A percentile compares a stretch with the other conserved stretches of the same genome.
Evolutionary conservation across 2,888 invertebrate species (phyloP).

Genomic region (Agonopterix alstromeriana): DNA sequence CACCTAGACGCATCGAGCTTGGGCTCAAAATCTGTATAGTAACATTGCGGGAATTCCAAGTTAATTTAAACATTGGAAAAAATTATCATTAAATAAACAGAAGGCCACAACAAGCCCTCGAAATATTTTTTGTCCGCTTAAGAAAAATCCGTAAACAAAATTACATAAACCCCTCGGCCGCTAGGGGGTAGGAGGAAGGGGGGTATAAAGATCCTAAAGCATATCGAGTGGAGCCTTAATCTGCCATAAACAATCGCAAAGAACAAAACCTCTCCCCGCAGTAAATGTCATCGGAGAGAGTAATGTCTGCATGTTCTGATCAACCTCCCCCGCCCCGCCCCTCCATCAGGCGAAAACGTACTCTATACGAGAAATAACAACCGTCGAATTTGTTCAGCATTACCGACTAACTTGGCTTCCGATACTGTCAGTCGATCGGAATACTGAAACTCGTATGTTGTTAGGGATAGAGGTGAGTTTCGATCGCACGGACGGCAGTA

Average conservation of each 20-base stretch:
- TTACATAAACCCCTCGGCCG: constrained; percentile 26
- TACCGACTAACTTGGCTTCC: not conserved
- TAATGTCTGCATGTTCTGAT: constrained; percentile 50
- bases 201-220: constrained; percentile 36
- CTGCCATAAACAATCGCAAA: constrained; percentile 55
- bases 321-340: constrained; percentile 8
- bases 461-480: not conserved
- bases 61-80: too few relatives aligned
- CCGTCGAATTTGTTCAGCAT: not conserved
- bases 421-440: not conserved
- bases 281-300: constrained; percentile 50
- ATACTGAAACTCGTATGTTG: not conserved
- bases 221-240: constrained; percentile 48
- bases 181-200: not conserved
- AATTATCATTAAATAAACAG: too few relatives aligned
- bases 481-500: not conserved
- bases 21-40: too few relatives aligned
- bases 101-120: constrained; percentile 24
- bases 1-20: too few relatives aligned
- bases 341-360: constrained; percentile 3
- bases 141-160: constrained; percentile 41
- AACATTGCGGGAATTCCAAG: too few relatives aligned
- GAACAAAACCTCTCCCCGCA: constrained; percentile 48
- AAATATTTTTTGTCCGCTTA: constrained; percentile 49
- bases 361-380: constrained; percentile 6